Evolutionary conservation across 2,888 invertebrate species (phyloP).

Genomic region (Octonoba sinensis): DNA sequence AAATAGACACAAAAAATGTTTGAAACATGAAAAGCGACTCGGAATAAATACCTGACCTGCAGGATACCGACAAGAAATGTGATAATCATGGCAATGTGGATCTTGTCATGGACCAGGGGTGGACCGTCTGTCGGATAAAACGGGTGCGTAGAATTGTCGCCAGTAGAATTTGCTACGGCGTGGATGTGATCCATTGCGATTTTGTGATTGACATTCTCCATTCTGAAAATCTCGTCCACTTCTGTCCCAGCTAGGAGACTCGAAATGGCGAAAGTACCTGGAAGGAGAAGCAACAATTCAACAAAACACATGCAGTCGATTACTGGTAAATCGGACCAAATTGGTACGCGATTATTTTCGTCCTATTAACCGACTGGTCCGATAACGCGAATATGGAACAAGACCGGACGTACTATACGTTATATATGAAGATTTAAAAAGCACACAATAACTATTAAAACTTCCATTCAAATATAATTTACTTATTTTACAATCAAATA

Average conservation of each 20-base stretch:
- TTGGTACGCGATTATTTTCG: no score
- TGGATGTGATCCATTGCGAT: constrained; percentile 9
- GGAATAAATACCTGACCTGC: constrained; percentile 49
- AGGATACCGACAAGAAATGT: constrained; percentile 56
- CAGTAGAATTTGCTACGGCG: background rate
- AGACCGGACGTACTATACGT: no score
- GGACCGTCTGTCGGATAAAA: background rate
- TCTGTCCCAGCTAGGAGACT: constrained; percentile 56
- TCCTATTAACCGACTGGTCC: no score
- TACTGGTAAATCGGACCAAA: background rate
- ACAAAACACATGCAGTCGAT: background rate
- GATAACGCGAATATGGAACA: no score
- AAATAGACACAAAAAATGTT: no score
- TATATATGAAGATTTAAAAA: no score
- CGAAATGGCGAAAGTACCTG: constrained; percentile 60
- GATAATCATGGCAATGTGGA: constrained; percentile 58
- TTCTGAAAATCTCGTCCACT: constrained; percentile 36
- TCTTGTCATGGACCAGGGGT: constrained; percentile 30
- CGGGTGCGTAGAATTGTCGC: background rate
- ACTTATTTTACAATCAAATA: no score
- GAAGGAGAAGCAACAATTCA: background rate
- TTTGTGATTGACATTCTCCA: constrained; percentile 36
- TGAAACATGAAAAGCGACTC: background rate
- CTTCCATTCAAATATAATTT: no score
- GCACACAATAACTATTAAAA: no score